phyloP scores from a whole-genome alignment of 2,888 invertebrate genomes.

The Alviniconcha strummeri region DNA sequence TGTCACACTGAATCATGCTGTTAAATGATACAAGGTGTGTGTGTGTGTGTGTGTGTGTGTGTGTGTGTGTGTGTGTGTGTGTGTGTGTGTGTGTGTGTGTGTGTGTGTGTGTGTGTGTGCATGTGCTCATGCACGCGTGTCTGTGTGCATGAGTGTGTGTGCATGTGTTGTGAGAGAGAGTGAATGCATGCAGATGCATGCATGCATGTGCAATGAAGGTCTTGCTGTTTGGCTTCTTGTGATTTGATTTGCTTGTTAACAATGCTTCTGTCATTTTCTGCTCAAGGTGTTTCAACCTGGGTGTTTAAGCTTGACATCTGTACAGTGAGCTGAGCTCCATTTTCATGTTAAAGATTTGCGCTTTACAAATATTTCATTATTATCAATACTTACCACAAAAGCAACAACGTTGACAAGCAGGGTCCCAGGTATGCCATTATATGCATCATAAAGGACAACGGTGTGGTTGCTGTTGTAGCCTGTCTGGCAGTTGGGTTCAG shows the following conservation, averaged over 20 bases:
- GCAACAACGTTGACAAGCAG: slow-evolving; percentile 87
- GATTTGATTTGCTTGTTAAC: no score
- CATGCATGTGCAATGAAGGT: neutral
- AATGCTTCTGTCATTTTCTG: no score
- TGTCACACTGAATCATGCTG: neutral
- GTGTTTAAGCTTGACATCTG: no score
- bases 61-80: neutral
- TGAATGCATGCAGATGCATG: neutral
- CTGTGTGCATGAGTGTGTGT: neutral
- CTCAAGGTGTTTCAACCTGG: no score
- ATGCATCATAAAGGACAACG: slow-evolving; percentile 69
- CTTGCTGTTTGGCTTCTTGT: no score
- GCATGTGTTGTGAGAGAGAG: neutral
- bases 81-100: neutral
- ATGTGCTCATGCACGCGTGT: neutral
- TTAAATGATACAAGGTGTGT: neutral
- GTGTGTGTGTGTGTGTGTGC: neutral
- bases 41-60: neutral
- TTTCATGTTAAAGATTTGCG: no score
- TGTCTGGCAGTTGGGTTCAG: slow-evolving; percentile 19
- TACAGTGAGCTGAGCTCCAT: no score
- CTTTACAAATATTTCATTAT: no score
- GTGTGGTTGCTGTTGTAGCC: slow-evolving; percentile 26
- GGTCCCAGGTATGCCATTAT: slow-evolving; percentile 95
- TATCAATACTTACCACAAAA: slow-evolving; percentile 78